A percentile compares a stretch with the other conserved stretches of the same genome.
Evolutionary conservation across 2,888 invertebrate genomes (phyloP).

Genomic region (Torymus auratus): DNA sequence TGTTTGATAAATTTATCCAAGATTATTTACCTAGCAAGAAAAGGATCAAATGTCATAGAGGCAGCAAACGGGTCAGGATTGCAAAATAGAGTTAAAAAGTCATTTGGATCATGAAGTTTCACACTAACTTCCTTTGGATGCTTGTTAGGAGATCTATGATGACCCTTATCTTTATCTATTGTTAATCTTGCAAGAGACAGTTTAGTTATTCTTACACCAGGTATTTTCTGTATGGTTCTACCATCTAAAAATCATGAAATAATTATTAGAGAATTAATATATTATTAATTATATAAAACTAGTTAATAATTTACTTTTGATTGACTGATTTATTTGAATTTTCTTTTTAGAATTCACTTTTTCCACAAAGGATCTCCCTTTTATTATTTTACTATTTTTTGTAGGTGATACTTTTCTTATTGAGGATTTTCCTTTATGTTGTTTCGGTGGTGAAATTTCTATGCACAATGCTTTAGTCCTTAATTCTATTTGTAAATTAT

Average conservation of each 20-base stretch:
- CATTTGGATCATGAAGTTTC: constrained; percentile 67
- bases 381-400: constrained; percentile 64
- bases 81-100: constrained; percentile 74
- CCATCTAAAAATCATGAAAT: constrained; percentile 50
- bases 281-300: constrained; percentile 12
- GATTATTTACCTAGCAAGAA: constrained; percentile 77
- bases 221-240: constrained; percentile 60
- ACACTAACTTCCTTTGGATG: constrained; percentile 62
- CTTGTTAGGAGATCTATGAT: constrained; percentile 45
- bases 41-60: constrained; percentile 82
- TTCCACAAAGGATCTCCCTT: constrained; percentile 63
- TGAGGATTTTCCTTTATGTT: constrained; percentile 21
- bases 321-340: constrained; percentile 60
- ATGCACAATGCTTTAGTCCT: constrained; percentile 55
- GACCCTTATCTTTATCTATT: constrained; percentile 53
- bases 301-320: constrained; percentile 59
- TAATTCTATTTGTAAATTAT: not conserved
- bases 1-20: not conserved
- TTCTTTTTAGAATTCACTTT: constrained; percentile 62
- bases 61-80: constrained; percentile 79
- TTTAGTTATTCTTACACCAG: constrained; percentile 67
- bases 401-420: constrained; percentile 63
- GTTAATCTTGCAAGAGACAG: constrained; percentile 64
- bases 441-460: constrained; percentile 66
- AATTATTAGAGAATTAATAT: constrained; percentile 29